phyloP scores from a whole-genome alignment of 2,797 vertebrate genomes.

The Melanotaenia boesemani region DNA sequence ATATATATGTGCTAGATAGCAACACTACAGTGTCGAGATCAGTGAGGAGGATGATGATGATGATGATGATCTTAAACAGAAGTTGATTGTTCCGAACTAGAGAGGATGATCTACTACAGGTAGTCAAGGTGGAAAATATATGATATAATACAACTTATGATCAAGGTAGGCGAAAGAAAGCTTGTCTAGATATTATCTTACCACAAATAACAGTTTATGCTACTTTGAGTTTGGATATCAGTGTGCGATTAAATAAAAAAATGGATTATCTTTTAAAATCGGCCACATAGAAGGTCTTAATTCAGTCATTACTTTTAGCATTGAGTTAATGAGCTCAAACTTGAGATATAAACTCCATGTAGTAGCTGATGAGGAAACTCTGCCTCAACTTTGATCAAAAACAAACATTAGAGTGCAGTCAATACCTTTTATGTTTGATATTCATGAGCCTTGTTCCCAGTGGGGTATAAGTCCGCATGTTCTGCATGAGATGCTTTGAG shows the following conservation, averaged over 20 bases:
- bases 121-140: background rate
- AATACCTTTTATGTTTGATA: conserved; percentile 52
- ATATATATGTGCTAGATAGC: too few relatives aligned
- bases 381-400: conserved; percentile 37
- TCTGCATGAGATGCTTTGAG: conserved; percentile 55
- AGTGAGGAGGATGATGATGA: too few relatives aligned
- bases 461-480: conserved; percentile 51
- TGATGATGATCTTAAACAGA: too few relatives aligned
- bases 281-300: background rate
- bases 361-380: background rate
- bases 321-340: conserved; percentile 13
- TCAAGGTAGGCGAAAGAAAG: background rate
- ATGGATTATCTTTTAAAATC: background rate
- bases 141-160: background rate
- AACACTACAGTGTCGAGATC: too few relatives aligned
- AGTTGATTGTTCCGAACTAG: too few relatives aligned
- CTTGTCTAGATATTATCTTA: background rate
- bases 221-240: background rate
- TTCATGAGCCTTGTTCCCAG: conserved; percentile 19
- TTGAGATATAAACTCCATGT: background rate
- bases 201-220: background rate
- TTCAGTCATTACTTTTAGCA: conserved; percentile 20
- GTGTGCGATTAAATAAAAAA: background rate
- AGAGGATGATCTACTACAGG: background rate
- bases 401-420: conserved; percentile 30